Evolutionary conservation across 2,797 vertebrate genomes (phyloP).

Genomic region (Cirrhinus molitorella): DNA sequence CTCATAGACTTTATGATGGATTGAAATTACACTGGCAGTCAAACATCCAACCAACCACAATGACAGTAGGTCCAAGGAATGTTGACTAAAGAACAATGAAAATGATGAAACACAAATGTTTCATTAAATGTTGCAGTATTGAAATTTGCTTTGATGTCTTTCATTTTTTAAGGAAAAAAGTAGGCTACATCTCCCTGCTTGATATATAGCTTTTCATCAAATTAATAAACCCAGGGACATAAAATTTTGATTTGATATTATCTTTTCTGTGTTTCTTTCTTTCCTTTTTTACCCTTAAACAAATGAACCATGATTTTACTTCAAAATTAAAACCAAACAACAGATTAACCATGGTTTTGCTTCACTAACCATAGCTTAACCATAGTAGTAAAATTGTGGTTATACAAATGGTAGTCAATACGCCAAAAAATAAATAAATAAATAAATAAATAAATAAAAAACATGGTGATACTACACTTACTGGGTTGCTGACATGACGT

Average conservation of each 20-base stretch:
- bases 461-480: too few species aligned
- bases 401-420: too few species aligned
- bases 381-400: too few species aligned
- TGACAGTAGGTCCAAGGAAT: neutral
- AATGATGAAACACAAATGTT: neutral
- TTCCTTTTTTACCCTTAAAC: too few species aligned
- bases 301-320: too few species aligned
- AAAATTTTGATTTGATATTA: neutral
- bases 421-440: too few species aligned
- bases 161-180: neutral
- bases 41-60: conserved; percentile 8
- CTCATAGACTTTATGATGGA: neutral
- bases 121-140: neutral
- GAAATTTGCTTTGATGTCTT: neutral
- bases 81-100: neutral
- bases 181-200: neutral
- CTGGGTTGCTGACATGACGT: neutral
- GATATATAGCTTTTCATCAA: neutral
- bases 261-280: neutral
- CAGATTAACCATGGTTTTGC: too few species aligned
- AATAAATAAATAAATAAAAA: too few species aligned
- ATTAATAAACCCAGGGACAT: neutral
- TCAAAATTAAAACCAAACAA: too few species aligned
- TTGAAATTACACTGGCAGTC: neutral
- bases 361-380: too few species aligned